Base-by-base conservation (phyloP, 2,888 invertebrate species). In the Furcula furcula region DNA sequence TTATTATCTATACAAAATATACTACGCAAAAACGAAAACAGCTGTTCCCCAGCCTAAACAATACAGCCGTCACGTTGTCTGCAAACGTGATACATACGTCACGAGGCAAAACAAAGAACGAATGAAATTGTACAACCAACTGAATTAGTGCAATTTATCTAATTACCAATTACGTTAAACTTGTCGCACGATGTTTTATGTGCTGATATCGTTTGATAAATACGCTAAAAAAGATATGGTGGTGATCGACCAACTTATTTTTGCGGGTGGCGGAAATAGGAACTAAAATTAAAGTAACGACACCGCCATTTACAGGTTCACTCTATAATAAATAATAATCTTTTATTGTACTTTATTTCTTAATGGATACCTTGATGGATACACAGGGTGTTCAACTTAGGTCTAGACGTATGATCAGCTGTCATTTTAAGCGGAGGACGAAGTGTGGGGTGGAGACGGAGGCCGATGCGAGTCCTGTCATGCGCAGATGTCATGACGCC, bases 401-500 rank as follows among this genome's bases (percentile, higher is more conserved):
- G 21, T 21, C 16, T 16, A 16, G 3, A 3, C 23, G 12, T 12
- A 12, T 12, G 23, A 7, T 12, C 12, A 23, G 23, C 12, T 23
- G 21, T 21, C 21, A 21, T 10, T 35, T 27, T 32, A 28, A 37
- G 34, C 39, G 19, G 35, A 29, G 36, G 40, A 37, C 36, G 34
- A 32, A 34, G 39, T 18, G 23, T 1, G 39, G 22, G 37, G 10
- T 10, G 21, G 10, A 9, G 21, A 1, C 4, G 28, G 37, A 31
- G 23, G 25, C 29, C 29, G 28, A 34, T 40, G 43, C 40, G 36
- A 30, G 14, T 40, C 32, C 58, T 60, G 71, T 40, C 82, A 79
- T 83, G 84, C 84, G 84, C 73, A 69, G 36, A 65, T 42, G 55
- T 44, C 54, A 65, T 68, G 75, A 75, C 66, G 74, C 76, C 65